These are phyloP conservation scores for Poeciliopsis occidentalis DNA, from an alignment of 2,113 vertebrate species.

Conservation along the genomic window DNA sequence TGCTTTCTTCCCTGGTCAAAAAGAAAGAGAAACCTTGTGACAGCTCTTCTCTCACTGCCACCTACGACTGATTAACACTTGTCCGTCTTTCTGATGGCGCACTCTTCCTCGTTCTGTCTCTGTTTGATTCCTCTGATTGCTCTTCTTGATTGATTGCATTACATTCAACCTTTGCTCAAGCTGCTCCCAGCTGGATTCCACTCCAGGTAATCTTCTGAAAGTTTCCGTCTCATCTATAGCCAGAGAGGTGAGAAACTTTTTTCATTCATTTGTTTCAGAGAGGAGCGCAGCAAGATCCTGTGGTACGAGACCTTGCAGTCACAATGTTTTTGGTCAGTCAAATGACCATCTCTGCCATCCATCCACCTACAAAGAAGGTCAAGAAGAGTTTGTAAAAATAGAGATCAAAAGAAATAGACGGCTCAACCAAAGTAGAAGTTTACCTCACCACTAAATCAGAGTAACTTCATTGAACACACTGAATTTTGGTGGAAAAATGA, in stretches of 20 bases:
- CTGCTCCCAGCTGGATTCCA: slow-evolving; percentile 39
- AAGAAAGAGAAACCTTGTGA: slow-evolving; percentile 11
- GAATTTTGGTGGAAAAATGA: too few relatives aligned
- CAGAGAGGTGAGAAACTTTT: slow-evolving; percentile 22
- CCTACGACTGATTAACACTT: neutral
- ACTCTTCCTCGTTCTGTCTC: neutral
- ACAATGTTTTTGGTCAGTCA: neutral
- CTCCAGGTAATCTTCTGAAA: slow-evolving; percentile 33
- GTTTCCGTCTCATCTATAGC: slow-evolving; percentile 9
- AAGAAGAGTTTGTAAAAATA: too few relatives aligned
- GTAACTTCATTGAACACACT: too few relatives aligned
- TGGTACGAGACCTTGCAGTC: neutral
- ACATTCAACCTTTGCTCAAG: slow-evolving; percentile 32
- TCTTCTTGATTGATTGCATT: slow-evolving; percentile 44
- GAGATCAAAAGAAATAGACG: too few relatives aligned
- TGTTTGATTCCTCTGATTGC: slow-evolving; percentile 26
- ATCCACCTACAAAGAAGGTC: too few relatives aligned
- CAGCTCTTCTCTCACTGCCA: slow-evolving; percentile 5
- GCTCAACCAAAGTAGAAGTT: too few relatives aligned
- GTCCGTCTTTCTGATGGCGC: neutral
- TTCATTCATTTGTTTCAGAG: slow-evolving; percentile 3
- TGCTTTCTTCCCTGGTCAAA: slow-evolving; percentile 35
- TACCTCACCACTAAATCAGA: too few relatives aligned
- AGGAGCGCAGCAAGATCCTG: neutral
- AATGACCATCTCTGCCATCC: neutral